Evolutionary conservation across 2,113 vertebrate genomes (phyloP).

Genomic region (Sula dactylatra): DNA sequence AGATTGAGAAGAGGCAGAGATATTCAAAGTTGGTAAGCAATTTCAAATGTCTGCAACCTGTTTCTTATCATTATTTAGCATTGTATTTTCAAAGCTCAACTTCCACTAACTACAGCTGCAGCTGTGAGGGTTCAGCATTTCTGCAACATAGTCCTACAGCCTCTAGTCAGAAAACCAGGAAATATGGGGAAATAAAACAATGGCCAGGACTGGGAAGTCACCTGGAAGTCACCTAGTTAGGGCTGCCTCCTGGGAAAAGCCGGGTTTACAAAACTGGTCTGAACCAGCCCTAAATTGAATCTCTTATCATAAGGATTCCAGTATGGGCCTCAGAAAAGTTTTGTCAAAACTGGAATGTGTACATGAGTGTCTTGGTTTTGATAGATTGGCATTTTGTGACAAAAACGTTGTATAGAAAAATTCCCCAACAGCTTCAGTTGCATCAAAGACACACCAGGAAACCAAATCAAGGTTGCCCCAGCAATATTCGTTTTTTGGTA

Average conservation of each 20-base stretch:
- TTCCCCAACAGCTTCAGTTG: neutral
- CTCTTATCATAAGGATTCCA: neutral
- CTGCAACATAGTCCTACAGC: neutral
- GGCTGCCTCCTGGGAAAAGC: neutral
- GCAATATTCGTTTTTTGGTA: neutral
- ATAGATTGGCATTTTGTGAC: neutral
- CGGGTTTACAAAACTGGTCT: neutral
- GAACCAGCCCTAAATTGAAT: neutral
- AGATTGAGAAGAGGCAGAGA: neutral
- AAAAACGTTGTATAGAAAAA: neutral
- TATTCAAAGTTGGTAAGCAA: neutral
- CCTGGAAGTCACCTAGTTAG: neutral
- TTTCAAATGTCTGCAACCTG: neutral
- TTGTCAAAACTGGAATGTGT: neutral
- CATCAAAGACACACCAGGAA: neutral
- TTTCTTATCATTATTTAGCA: neutral
- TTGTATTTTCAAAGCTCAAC: neutral
- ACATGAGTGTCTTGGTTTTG: neutral
- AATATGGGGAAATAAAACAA: neutral
- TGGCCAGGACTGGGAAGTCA: neutral
- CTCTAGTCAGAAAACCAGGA: neutral
- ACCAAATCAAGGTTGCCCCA: neutral
- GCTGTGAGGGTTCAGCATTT: neutral
- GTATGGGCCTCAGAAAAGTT: neutral
- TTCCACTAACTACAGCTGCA: neutral